Conservation (phyloP, 2,797 vertebrate species). For the Manis crassicaudata region DNA sequence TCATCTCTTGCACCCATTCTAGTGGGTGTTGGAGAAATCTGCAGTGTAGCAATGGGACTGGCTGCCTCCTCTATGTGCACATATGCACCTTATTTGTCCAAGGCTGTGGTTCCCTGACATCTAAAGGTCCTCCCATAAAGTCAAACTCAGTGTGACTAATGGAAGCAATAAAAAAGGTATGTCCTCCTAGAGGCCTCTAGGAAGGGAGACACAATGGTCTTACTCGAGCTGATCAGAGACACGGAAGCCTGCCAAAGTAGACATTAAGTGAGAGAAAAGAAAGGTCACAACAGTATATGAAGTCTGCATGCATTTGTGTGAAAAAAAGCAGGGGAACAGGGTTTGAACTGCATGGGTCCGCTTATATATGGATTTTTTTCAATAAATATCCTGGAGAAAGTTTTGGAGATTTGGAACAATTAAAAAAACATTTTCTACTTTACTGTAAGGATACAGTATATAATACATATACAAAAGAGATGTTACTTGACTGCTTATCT, state of each 20-base stretch:
- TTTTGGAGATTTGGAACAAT: too few species aligned
- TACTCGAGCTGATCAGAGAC: neutral
- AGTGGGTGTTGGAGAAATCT: neutral
- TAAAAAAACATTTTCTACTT: too few species aligned
- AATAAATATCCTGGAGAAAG: too few species aligned
- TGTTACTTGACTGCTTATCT: too few species aligned
- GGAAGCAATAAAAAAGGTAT: neutral
- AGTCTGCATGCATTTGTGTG: neutral
- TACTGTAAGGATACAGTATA: too few species aligned
- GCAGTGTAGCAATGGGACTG: neutral
- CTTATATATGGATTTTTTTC: too few species aligned
- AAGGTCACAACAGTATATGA: neutral
- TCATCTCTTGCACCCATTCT: neutral
- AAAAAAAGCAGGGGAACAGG: neutral
- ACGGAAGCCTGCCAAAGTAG: neutral
- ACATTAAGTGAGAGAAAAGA: neutral
- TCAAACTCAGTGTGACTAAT: neutral
- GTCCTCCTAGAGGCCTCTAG: neutral
- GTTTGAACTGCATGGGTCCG: too few species aligned
- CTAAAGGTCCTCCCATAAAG: neutral
- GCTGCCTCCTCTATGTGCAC: accelerated
- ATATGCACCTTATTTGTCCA: neutral
- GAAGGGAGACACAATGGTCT: neutral
- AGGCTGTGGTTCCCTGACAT: neutral
- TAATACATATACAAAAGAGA: too few species aligned